phyloP scores from a whole-genome alignment of 2,113 vertebrate genomes.

The Aviceda subcristata region DNA sequence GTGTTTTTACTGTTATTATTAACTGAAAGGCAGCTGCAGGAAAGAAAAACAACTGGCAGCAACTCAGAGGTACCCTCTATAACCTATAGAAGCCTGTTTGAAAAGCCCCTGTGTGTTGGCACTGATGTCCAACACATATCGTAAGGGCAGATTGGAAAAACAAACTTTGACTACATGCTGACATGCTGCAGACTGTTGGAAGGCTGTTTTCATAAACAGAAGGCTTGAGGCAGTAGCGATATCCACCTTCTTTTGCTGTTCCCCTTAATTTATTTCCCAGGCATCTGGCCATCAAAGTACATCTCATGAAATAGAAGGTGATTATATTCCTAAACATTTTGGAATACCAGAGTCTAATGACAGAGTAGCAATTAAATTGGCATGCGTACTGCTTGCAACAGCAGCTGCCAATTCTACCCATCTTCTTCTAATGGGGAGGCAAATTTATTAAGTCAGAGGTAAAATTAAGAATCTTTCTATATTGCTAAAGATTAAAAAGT shows the following conservation, averaged over 20 bases:
- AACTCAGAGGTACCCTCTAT: not conserved
- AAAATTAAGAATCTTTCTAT: not conserved
- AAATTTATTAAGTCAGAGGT: not conserved
- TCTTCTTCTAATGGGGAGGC: not conserved
- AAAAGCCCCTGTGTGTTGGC: not conserved
- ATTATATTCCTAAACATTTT: not conserved
- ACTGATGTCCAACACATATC: not conserved
- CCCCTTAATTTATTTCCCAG: not conserved
- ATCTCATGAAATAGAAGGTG: not conserved
- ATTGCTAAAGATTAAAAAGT: not conserved
- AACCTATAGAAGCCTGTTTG: not conserved
- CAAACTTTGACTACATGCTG: not conserved
- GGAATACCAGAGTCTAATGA: not conserved
- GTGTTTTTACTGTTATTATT: not conserved
- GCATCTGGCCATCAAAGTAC: not conserved
- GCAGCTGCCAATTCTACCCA: not conserved
- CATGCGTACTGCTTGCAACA: not conserved
- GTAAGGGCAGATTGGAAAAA: not conserved
- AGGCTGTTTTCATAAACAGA: not conserved
- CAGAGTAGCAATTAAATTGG: not conserved
- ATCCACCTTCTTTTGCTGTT: not conserved
- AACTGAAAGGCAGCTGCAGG: not conserved
- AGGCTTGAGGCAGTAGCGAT: not conserved
- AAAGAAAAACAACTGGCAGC: not conserved
- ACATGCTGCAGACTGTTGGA: not conserved